Percentiles rank a stretch among this genome's conserved stretches.
Evolutionary conservation across 2,888 invertebrate species (phyloP).

Genomic region (Drosophila affinis): DNA sequence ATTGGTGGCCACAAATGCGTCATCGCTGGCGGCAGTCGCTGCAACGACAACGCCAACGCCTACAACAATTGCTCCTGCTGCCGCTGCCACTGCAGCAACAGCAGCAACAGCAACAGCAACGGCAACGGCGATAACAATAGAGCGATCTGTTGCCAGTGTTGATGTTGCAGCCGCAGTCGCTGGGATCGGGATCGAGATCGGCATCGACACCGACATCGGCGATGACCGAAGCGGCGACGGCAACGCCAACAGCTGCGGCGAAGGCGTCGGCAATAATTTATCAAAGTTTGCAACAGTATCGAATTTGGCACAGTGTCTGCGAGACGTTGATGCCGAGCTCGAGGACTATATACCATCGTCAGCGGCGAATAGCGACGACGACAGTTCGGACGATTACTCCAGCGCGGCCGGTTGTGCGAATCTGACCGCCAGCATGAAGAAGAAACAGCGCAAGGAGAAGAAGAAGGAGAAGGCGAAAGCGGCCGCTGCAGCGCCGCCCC

Average conservation of each 20-base stretch:
- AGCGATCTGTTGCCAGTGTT: background rate
- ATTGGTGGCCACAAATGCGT: constrained; percentile 55
- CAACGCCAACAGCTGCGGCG: constrained; percentile 68
- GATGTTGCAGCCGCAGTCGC: constrained; percentile 24
- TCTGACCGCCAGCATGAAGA: constrained; percentile 83
- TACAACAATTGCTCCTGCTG: constrained; percentile 36
- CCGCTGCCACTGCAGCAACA: constrained; percentile 22
- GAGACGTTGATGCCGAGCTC: constrained; percentile 84
- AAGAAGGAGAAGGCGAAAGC: constrained; percentile 76
- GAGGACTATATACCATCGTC: constrained; percentile 83
- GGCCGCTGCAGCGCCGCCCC: constrained; percentile 62
- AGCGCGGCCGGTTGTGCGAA: constrained; percentile 80
- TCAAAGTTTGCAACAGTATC: constrained; percentile 84
- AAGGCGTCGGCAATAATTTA: constrained; percentile 81
- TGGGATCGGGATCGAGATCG: constrained; percentile 24
- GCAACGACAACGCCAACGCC: constrained; percentile 45
- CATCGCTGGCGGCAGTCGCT: constrained; percentile 52
- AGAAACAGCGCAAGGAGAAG: constrained; percentile 82
- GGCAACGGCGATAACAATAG: constrained; percentile 36
- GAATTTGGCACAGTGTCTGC: constrained; percentile 84
- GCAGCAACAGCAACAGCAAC: constrained; percentile 28
- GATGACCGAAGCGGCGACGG: constrained; percentile 1
- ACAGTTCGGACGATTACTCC: constrained; percentile 80
- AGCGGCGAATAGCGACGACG: constrained; percentile 77
- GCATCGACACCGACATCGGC: constrained; percentile 19